Evolutionary conservation across 2,888 invertebrate species (phyloP), one percentile per base, ranked within the genome.

Genomic region (Protodeltote pygarga): DNA sequence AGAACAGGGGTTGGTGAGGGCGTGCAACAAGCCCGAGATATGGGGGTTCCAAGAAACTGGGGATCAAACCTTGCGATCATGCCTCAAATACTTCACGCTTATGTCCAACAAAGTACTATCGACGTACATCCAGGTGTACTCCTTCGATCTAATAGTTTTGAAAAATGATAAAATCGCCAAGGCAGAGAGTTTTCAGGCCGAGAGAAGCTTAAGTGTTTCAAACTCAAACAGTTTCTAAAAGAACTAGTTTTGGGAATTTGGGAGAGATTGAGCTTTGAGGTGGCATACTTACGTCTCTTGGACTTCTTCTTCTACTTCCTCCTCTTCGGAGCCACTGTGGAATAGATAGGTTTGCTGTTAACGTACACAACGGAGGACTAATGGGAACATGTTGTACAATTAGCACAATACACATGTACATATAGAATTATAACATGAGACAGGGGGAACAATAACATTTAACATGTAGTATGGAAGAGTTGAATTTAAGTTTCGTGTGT

Each of bases 251-350:
- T 48, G 65, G 69, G 47, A 46, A 48, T 49, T 31, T 42, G 46
- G 50, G 48, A 45, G 62, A 42, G 50, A 20, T 42, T 47, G 44
- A 39, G 27, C 23, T 34, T 44, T 23, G 42, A 28, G 15, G 27
- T 40, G 41, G 37, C 62, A 73, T 80, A 95, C 95, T 95, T 94
- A 95, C 95, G 94, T 94, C 89, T 94, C 94, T 80, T 91, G 93
- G 82, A 95, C 95, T 94, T 95, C 95, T 94, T 95, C 95, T 93
- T 95, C 94, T 79, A 94, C 94, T 92, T 94, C 94, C 93, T 95
- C 94, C 94, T 95, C 95, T 93, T 96, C 96, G 84, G 92, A 89
- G 85, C 92, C 92, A 92, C 92, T 92, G 90, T 75, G 83, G 76
- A 87, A 74, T 65, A 83, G 63, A 82, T 31, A 74, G 27, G 63